Evolutionary conservation across 2,888 invertebrate species (phyloP).

Genomic region (Cyaniris semiargus): DNA sequence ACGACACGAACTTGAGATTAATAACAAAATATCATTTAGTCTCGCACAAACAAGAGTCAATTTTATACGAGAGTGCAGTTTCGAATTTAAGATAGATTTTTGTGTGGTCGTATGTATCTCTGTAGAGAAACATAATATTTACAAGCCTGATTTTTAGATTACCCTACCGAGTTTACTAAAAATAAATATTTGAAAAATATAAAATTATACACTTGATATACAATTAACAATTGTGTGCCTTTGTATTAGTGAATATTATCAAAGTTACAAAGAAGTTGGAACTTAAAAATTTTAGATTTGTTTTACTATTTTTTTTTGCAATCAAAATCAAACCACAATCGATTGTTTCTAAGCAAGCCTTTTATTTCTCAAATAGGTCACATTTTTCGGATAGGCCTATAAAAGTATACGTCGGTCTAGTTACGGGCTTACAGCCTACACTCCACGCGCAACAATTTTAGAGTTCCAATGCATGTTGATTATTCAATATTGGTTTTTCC

Average conservation of each 20-base stretch:
- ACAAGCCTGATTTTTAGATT: too few relatives aligned
- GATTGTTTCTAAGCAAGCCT: background rate
- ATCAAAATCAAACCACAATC: background rate
- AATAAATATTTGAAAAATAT: too few relatives aligned
- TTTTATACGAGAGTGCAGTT: background rate
- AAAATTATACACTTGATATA: too few relatives aligned
- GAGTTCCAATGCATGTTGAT: constrained; percentile 25
- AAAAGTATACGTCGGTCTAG: background rate
- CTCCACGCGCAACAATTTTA: background rate
- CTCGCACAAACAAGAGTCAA: background rate
- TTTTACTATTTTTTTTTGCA: background rate
- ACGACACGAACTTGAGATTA: background rate
- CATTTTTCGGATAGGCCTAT: background rate
- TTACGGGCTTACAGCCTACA: background rate
- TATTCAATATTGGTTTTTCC: constrained; percentile 17
- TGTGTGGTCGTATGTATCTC: background rate
- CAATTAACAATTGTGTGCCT: background rate
- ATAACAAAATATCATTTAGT: constrained; percentile 15
- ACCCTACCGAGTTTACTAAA: too few relatives aligned
- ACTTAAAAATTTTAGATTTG: background rate
- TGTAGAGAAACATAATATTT: too few relatives aligned
- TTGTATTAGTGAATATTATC: background rate
- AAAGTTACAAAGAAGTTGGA: background rate
- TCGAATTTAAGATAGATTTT: background rate
- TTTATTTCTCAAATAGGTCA: background rate